Percentiles rank a stretch among this genome's conserved stretches.
These are phyloP conservation scores for Cecidostiba fungosa DNA, from an alignment of 2,888 invertebrate genomes.

Conservation along the genomic window DNA sequence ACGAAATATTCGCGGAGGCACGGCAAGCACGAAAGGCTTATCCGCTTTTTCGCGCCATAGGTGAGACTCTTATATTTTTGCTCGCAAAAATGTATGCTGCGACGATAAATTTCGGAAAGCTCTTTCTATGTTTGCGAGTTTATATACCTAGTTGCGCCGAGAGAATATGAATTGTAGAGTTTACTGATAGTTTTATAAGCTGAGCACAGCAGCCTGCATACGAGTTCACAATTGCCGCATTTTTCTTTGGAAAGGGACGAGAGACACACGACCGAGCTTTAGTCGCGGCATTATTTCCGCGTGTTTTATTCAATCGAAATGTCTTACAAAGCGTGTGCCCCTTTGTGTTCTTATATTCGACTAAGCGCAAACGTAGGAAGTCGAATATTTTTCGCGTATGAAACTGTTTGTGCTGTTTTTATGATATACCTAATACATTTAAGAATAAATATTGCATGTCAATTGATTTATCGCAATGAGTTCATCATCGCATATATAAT, in stretches of 20 bases:
- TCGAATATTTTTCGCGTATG: neutral
- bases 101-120: slow-evolving; percentile 18
- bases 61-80: neutral
- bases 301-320: slow-evolving; percentile 32
- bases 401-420: too few species aligned
- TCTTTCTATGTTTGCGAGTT: neutral
- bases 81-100: neutral
- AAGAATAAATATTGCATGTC: too few species aligned
- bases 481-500: too few species aligned
- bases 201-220: neutral
- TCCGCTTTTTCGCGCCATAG: slow-evolving; percentile 1
- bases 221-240: neutral
- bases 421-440: too few species aligned
- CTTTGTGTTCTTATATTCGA: neutral
- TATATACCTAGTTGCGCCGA: neutral
- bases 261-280: neutral
- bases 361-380: neutral
- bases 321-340: neutral
- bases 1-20: slow-evolving; percentile 49
- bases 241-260: neutral
- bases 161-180: neutral
- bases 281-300: neutral
- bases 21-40: neutral
- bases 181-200: neutral
- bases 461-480: too few species aligned